Evolutionary conservation across 1,140 invertebrate species (phyloP), one percentile per base, ranked within the genome.

Genomic region (Scaptomyza pallida): DNA sequence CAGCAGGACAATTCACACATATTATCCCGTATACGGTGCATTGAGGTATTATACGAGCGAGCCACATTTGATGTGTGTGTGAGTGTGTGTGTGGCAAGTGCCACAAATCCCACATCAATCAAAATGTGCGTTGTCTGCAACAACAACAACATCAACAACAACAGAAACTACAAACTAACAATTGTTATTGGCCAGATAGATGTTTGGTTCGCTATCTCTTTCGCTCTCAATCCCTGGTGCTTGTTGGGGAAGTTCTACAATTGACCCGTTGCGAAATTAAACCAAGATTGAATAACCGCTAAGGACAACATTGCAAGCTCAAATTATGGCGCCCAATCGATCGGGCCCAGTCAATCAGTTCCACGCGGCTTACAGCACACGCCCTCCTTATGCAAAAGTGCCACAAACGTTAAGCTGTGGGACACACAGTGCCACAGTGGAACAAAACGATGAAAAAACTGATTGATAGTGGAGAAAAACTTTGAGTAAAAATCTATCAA

Each of bases 51-150:
- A 10, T 19, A 17, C 4, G 17, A n/a, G 17, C 44, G 6, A 1
- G 9, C 3, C 19, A 33, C 23, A 55, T 41, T 70, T 60, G 60
- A 43, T 44, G 26, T 47, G 2, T 21, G 21, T 21, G 2, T 4
- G 2, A 4, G 2, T 21, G 23, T 51, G 23, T 16, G 48, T 19
- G 30, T 30, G 37, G 37, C 82, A 88, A 75, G 52, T 88, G 78
- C 78, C 75, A 47, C 82, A 88, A 88, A 78, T 88, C 82, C 82
- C 82, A 88, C 75, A 82, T 82, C 75, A 88, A 86, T 88, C 82
- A 88, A 70, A 81, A 48, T 60, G 74, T 75, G 61, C 64, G 64
- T 72, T 63, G 60, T 47, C 45, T 61, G 6, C 21, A 37, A 50
- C 69, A 69, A 56, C 47, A 47, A 45, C 60, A 67, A 54, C 59